phyloP scores from a whole-genome alignment of 53 echinoderm and acorn worm genomes.

The Holothuria scabra region DNA sequence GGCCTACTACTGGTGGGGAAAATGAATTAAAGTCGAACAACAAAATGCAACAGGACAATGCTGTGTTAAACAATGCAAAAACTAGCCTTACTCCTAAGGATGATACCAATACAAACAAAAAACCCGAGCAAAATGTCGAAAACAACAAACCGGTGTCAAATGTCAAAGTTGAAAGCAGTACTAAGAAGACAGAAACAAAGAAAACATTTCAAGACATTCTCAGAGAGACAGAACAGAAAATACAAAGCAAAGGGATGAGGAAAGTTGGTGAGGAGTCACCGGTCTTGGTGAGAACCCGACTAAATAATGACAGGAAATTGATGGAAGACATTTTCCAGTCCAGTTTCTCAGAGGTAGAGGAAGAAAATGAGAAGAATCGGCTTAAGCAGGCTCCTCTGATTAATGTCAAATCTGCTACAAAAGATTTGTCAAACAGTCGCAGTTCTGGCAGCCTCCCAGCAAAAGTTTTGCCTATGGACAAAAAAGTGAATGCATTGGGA shows the following conservation, averaged over 20 bases:
- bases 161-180: too few species aligned
- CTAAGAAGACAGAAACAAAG: too few species aligned
- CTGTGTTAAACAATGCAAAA: too few species aligned
- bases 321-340: slow-evolving; percentile 62
- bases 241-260: too few species aligned
- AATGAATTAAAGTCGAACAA: background rate
- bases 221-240: too few species aligned
- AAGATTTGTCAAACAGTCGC: slow-evolving; percentile 21
- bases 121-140: too few species aligned
- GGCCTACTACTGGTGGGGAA: background rate
- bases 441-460: slow-evolving; percentile 32
- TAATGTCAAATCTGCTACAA: background rate
- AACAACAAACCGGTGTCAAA: too few species aligned
- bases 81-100: too few species aligned
- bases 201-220: too few species aligned
- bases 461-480: background rate
- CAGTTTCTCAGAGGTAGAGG: slow-evolving; percentile 45
- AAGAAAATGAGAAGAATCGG: slow-evolving; percentile 42
- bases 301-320: slow-evolving; percentile 47
- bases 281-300: background rate
- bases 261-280: background rate
- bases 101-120: too few species aligned
- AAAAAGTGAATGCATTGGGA: background rate
- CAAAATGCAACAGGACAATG: too few species aligned
- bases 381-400: slow-evolving; percentile 23